A percentile compares a stretch with the other conserved stretches of the same genome.
phyloP scores from a whole-genome alignment of 2,113 vertebrate species.

The Corynorhinus townsendii region DNA sequence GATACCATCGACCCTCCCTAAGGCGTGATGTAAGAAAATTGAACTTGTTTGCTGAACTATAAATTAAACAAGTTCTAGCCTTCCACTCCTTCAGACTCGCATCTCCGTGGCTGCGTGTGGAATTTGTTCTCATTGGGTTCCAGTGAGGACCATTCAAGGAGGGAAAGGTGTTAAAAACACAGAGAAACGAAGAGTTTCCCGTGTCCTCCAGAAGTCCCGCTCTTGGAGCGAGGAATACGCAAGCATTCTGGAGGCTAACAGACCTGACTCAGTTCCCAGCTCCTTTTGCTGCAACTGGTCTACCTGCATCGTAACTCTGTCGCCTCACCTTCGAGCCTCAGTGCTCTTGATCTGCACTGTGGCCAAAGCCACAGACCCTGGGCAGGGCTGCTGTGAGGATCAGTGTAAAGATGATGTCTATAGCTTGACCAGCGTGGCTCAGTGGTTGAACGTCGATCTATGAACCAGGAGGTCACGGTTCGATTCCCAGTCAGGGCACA shows the following conservation, averaged over 20 bases:
- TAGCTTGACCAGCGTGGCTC: too few species aligned
- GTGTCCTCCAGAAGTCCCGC: not conserved
- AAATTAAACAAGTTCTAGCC: constrained; percentile 5
- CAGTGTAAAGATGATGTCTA: not conserved
- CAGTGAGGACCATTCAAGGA: not conserved
- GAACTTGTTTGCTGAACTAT: constrained; percentile 30
- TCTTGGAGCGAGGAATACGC: not conserved
- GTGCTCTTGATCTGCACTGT: too few species aligned
- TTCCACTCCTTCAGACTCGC: not conserved
- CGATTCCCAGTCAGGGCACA: too few species aligned
- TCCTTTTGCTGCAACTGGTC: not conserved
- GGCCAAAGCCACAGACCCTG: not conserved
- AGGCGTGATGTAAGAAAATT: constrained; percentile 44
- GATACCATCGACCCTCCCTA: not conserved
- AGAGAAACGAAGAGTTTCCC: not conserved
- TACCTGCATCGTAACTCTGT: rapidly evolving
- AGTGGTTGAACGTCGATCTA: too few species aligned
- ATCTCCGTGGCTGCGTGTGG: not conserved
- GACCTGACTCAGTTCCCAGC: not conserved
- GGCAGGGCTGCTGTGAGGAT: too few species aligned
- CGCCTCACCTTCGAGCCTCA: not conserved
- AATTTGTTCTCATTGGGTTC: not conserved
- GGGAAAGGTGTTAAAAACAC: not conserved
- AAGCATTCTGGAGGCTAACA: not conserved
- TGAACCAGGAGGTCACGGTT: too few species aligned